These are phyloP conservation scores for Andrena camellia DNA, from an alignment of 2,888 invertebrate species.

Conservation along the genomic window DNA sequence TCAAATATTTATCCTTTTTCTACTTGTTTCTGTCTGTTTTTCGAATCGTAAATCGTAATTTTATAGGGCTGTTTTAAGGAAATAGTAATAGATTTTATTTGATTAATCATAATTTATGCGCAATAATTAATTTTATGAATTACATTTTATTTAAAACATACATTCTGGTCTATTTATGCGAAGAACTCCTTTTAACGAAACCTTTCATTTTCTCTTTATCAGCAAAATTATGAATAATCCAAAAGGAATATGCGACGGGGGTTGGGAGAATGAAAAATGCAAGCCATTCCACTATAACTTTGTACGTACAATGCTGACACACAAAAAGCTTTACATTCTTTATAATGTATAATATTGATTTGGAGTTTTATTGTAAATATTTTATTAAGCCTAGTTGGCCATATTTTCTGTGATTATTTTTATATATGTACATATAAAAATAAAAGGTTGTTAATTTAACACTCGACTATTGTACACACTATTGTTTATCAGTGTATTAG, in stretches of 20 bases:
- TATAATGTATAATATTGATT: constrained; percentile 5
- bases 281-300: constrained; percentile 46
- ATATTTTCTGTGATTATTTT: constrained; percentile 7
- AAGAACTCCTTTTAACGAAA: constrained; percentile 14
- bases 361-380: constrained; percentile 13
- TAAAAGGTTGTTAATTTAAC: constrained; percentile 9
- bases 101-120: neutral
- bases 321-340: constrained; percentile 19
- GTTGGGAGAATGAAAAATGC: constrained; percentile 25
- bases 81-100: constrained; percentile 4
- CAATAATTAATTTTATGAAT: neutral
- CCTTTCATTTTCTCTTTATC: constrained; percentile 50
- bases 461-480: neutral
- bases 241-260: neutral
- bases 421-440: constrained; percentile 1
- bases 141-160: neutral
- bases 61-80: constrained; percentile 2
- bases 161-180: neutral
- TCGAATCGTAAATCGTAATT: constrained; percentile 13
- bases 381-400: constrained; percentile 4
- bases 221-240: constrained; percentile 60
- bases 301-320: neutral
- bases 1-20: constrained; percentile 6
- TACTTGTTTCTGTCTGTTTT: neutral
- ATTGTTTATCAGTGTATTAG: too few species aligned